A percentile compares a stretch with the other conserved stretches of the same genome.
Conservation (phyloP, 2,888 invertebrate genomes). For the Erebia aethiops region DNA sequence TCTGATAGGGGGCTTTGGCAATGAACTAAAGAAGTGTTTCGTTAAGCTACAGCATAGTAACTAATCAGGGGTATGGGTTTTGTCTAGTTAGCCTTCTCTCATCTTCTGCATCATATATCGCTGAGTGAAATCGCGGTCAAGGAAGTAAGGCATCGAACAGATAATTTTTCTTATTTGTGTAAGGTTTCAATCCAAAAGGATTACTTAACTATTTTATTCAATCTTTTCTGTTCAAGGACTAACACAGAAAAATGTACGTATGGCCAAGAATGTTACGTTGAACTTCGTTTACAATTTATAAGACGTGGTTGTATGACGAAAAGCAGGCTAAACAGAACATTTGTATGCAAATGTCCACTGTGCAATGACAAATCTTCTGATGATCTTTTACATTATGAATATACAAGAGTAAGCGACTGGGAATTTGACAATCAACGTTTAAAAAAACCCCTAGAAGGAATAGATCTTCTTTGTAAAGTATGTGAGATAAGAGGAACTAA, state of each 20-base stretch:
- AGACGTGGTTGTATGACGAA: constrained; percentile 62
- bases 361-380: constrained; percentile 66
- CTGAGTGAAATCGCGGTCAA: too few relatives aligned
- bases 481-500: constrained; percentile 59
- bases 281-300: constrained; percentile 61
- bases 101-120: too few relatives aligned
- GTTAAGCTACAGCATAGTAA: too few relatives aligned
- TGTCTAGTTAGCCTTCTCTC: too few relatives aligned
- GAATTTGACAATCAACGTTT: constrained; percentile 61
- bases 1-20: too few relatives aligned
- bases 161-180: neutral
- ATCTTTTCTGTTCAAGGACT: constrained; percentile 10
- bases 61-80: too few relatives aligned
- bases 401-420: constrained; percentile 60
- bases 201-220: neutral
- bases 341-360: constrained; percentile 68
- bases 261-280: constrained; percentile 57
- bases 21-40: too few relatives aligned
- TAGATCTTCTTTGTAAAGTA: constrained; percentile 60
- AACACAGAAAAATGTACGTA: constrained; percentile 48
- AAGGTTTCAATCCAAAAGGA: neutral
- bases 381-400: constrained; percentile 56
- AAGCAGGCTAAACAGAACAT: constrained; percentile 58
- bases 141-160: too few relatives aligned
- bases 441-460: constrained; percentile 46